Evolutionary conservation across 2,113 vertebrate genomes (phyloP).

Genomic region (Sceloporus undulatus): DNA sequence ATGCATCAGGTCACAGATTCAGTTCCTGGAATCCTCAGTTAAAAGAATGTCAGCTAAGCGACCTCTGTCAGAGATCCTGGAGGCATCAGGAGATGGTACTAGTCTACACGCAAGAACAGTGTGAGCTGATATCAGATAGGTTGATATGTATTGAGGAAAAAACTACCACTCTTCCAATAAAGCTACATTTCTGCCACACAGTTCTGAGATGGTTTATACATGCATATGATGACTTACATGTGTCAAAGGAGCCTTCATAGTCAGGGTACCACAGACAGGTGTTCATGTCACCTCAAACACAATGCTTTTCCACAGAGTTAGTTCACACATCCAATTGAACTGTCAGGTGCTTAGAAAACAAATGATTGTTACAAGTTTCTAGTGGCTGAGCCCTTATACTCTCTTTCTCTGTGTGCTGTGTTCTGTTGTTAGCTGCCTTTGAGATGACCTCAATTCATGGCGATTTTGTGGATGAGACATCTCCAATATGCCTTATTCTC

Average conservation of each 20-base stretch:
- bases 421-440: too few species aligned
- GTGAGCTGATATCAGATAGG: background rate
- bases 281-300: background rate
- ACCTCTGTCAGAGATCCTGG: background rate
- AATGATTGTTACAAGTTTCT: background rate
- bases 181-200: background rate
- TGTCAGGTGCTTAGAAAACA: background rate
- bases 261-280: background rate
- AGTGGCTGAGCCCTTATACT: background rate
- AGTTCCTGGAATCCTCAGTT: background rate
- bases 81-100: background rate
- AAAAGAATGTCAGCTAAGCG: background rate
- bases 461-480: too few species aligned
- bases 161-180: background rate
- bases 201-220: background rate
- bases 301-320: background rate
- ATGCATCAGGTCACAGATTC: background rate
- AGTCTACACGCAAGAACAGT: background rate
- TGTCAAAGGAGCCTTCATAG: background rate
- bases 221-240: background rate
- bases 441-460: too few species aligned
- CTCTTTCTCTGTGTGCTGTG: too few species aligned
- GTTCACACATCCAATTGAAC: background rate
- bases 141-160: background rate
- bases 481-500: too few species aligned